Evolutionary conservation across 2,888 invertebrate species (phyloP), one percentile per base, ranked within the genome.

Genomic region (Microctonus hyperodae): DNA sequence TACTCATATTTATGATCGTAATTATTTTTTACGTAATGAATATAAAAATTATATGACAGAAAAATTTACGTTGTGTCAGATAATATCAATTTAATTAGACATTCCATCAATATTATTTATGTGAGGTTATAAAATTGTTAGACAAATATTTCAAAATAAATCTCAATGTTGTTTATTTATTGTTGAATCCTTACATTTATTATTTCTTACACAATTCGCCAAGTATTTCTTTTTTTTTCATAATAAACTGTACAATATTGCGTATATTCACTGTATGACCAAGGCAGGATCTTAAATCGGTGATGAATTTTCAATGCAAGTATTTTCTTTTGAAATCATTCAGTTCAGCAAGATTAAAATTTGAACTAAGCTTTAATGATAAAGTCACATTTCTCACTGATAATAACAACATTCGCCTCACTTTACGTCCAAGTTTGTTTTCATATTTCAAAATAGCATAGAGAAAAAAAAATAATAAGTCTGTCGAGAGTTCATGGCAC

Each of bases 1-100:
- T 25, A 25, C 25, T 51, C 51, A 72, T 70, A 75, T 73, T 58
- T 25, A 25, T 16, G 40, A 16, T 16, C n/a, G 44, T 44, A 16
- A 44, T 44, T 44, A 44, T 16, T 44, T 44, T 44, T 44, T 44
- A 20, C 44, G 44, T 44, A 44, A 44, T 16, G 16, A 44, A 44
- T 44, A 7, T 16, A 16, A 9, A 44, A 16, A 16, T 44, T 44
- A 7, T n/a, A 44, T 44, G 44, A 44, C 4, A 40, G 13, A 40
- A 35, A 57, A 37, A 25, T 40, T 23, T 58, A n/a, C 25, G n/a
- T 25, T 25, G 40, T 37, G 16, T n/a, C 44, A 44, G 16, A 16
- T n/a, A 44, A 44, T 6, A 20, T 44, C 44, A 44, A 16, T 16
- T 1, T 16, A 44, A 44, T 44, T 16, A 44, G 16, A 44, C 44